A percentile compares a stretch with the other conserved stretches of the same genome.
Conservation (phyloP, 2,888 invertebrate species). For the Ormyrus rosae region DNA sequence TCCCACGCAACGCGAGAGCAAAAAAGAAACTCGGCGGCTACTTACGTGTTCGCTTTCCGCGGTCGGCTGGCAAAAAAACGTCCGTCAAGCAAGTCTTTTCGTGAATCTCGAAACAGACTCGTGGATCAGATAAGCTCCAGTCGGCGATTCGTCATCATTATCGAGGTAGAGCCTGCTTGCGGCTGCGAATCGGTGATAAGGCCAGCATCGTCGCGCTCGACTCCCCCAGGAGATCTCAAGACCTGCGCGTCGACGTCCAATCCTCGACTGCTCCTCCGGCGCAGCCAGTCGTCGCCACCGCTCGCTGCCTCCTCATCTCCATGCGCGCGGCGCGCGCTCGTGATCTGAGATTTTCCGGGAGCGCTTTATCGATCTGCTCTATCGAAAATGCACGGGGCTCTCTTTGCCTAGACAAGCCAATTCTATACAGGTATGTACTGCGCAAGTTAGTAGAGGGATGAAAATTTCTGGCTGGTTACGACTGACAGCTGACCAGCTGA, state of each 20-base stretch:
- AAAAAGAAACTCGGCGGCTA: too few relatives aligned
- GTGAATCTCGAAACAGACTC: background rate
- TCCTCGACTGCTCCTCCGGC: background rate
- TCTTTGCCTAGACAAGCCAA: background rate
- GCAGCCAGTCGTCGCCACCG: conserved; percentile 1
- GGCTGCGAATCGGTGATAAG: background rate
- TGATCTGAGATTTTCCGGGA: conserved; percentile 24
- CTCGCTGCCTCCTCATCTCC: background rate
- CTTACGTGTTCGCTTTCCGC: too few relatives aligned
- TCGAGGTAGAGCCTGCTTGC: background rate
- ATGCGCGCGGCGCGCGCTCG: background rate
- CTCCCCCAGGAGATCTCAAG: background rate
- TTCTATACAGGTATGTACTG: too few relatives aligned
- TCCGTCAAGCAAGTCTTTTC: background rate
- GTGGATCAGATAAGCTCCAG: conserved; percentile 32
- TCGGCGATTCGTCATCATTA: conserved; percentile 39
- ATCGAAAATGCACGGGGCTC: conserved; percentile 9
- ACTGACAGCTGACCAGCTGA: conserved; percentile 19
- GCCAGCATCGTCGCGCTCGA: too few relatives aligned
- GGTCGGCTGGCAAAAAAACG: too few relatives aligned
- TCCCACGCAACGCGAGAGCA: too few relatives aligned
- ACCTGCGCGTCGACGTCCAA: background rate
- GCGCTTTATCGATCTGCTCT: conserved; percentile 36
- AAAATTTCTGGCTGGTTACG: conserved; percentile 2
- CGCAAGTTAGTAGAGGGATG: background rate